These are phyloP conservation scores for Malachius bipustulatus DNA, from an alignment of 2,888 invertebrate genomes.

Conservation along the genomic window DNA sequence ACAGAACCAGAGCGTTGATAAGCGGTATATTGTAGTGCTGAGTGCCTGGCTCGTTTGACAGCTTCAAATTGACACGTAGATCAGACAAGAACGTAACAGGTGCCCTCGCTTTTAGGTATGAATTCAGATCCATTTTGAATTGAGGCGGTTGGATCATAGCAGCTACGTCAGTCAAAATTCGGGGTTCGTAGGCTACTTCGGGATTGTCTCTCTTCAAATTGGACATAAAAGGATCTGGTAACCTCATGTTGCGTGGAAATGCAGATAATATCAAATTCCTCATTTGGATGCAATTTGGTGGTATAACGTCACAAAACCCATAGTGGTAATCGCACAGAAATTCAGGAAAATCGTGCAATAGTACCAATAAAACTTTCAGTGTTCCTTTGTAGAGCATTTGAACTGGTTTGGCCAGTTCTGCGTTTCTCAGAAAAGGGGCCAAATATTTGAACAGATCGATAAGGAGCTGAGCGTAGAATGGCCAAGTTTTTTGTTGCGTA, in stretches of 20 bases:
- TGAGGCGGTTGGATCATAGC: conserved; percentile 74
- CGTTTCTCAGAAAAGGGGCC: conserved; percentile 93
- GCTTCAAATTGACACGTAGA: conserved; percentile 79
- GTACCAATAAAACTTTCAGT: conserved; percentile 81
- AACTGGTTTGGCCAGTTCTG: conserved; percentile 89
- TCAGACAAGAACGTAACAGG: conserved; percentile 95
- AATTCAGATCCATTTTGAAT: conserved; percentile 94
- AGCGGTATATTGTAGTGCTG: conserved; percentile 86
- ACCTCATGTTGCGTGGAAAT: conserved; percentile 93
- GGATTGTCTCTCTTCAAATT: conserved; percentile 88
- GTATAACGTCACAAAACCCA: conserved; percentile 97
- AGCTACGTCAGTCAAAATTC: conserved; percentile 80
- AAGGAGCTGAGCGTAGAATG: conserved; percentile 91
- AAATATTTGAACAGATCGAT: conserved; percentile 94
- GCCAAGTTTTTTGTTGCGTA: conserved; percentile 93
- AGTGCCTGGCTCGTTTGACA: conserved; percentile 58
- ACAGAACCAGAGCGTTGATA: conserved; percentile 94
- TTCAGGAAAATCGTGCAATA: conserved; percentile 98
- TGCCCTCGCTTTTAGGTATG: conserved; percentile 85
- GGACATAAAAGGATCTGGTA: conserved; percentile 98
- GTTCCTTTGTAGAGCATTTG: conserved; percentile 93
- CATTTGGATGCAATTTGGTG: conserved; percentile 98
- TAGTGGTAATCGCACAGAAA: conserved; percentile 99
- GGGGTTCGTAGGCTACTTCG: conserved; percentile 81
- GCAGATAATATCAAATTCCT: conserved; percentile 95